Percentiles rank a stretch among this genome's conserved stretches.
Conservation (phyloP, 2,113 vertebrate genomes). For the Pangasianodon hypophthalmus region DNA sequence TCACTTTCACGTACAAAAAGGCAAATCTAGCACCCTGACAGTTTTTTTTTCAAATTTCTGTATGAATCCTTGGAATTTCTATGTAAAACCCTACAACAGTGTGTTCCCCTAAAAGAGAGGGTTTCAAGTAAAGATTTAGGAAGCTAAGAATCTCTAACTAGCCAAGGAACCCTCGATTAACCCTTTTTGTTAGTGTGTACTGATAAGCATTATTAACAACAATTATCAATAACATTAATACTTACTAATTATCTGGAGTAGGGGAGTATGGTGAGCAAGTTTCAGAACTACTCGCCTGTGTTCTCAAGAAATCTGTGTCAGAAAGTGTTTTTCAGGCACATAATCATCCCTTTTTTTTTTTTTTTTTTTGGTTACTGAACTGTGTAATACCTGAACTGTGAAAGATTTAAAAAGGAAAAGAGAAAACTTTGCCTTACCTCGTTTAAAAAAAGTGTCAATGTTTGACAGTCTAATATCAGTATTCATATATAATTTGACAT, state of each 20-base stretch:
- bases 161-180: too few species aligned
- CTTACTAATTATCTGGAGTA: background rate
- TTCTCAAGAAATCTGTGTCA: background rate
- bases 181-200: too few species aligned
- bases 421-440: too few species aligned
- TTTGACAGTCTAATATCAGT: too few species aligned
- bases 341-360: too few species aligned
- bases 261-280: background rate
- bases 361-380: background rate
- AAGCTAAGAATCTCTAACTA: too few species aligned
- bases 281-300: background rate
- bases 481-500: too few species aligned
- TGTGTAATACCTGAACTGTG: too few species aligned
- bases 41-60: background rate
- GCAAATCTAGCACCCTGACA: background rate
- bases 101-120: background rate
- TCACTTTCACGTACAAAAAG: background rate
- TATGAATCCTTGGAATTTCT: background rate
- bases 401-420: too few species aligned
- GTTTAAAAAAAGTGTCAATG: too few species aligned
- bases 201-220: background rate
- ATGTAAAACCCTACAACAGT: background rate
- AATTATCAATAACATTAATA: background rate
- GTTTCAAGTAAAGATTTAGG: background rate
- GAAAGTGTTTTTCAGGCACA: background rate